Conservation (phyloP, 2,888 invertebrate genomes). For the Linnaemya tessellans region DNA sequence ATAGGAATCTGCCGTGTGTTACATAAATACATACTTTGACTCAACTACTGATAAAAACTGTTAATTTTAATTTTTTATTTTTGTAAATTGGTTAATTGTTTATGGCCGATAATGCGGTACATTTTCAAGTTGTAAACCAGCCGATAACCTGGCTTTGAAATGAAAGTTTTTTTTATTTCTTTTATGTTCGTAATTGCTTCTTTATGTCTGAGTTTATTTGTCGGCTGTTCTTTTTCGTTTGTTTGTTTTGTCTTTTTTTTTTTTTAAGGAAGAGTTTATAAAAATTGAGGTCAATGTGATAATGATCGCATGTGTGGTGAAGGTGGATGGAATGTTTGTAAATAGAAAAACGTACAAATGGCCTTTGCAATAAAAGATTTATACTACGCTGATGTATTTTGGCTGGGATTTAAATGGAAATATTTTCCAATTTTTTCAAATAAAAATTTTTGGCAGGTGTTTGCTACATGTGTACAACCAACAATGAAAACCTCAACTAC, state of each 20-base stretch:
- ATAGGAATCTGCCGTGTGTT: neutral
- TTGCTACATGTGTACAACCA: too few relatives aligned
- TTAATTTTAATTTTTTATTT: constrained; percentile 16
- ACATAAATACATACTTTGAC: constrained; percentile 34
- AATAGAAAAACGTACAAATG: neutral
- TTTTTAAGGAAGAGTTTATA: constrained; percentile 28
- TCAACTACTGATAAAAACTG: constrained; percentile 26
- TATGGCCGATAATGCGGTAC: constrained; percentile 35
- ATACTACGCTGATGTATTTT: neutral
- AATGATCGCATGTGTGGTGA: constrained; percentile 27
- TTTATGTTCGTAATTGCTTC: constrained; percentile 19
- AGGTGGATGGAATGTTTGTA: constrained; percentile 1
- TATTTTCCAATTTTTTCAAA: neutral
- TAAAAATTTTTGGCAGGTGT: neutral
- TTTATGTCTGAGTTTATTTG: constrained; percentile 13
- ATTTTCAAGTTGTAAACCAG: constrained; percentile 13
- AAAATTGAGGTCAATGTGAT: constrained; percentile 55
- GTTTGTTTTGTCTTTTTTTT: too few relatives aligned
- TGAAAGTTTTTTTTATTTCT: neutral
- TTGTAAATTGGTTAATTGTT: constrained; percentile 59
- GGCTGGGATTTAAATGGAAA: neutral
- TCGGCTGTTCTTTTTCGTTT: too few relatives aligned
- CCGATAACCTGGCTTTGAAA: constrained; percentile 1
- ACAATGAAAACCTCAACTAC: too few relatives aligned
- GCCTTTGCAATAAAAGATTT: constrained; percentile 12